Percentiles rank a stretch among this genome's conserved stretches.
Conservation (phyloP, 2,888 invertebrate species). For the Pammene aurita region DNA sequence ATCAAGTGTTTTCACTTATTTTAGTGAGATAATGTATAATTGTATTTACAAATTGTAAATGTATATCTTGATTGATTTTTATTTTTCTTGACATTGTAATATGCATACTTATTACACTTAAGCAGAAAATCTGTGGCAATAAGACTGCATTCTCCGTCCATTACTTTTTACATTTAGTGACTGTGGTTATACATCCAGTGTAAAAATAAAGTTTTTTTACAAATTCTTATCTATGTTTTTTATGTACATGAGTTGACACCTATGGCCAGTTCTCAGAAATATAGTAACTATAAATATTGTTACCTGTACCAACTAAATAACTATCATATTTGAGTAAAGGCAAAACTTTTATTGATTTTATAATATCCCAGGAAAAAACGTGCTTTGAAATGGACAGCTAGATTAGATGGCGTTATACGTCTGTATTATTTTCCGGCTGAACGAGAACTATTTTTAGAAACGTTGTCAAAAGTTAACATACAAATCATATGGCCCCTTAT, state of each 20-base stretch:
- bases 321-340: too few species aligned
- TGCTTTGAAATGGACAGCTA: too few species aligned
- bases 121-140: neutral
- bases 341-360: too few species aligned
- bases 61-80: too few species aligned
- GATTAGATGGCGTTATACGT: too few species aligned
- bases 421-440: too few species aligned
- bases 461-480: too few species aligned
- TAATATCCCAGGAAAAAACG: too few species aligned
- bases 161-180: conserved; percentile 4
- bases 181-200: neutral
- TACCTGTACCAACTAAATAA: neutral
- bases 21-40: neutral
- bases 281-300: neutral
- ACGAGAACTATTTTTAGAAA: too few species aligned
- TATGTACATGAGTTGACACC: neutral
- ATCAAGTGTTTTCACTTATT: neutral
- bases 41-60: neutral
- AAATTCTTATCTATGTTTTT: neutral
- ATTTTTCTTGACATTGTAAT: too few species aligned
- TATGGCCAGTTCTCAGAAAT: neutral
- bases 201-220: conserved; percentile 18
- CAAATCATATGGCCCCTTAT: too few species aligned
- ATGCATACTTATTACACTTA: too few species aligned
- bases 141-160: conserved; percentile 22